Evolutionary conservation across 1,140 invertebrate species (phyloP), one percentile per base, ranked within the genome.

Genomic region (Temnothorax curvispinosus): DNA sequence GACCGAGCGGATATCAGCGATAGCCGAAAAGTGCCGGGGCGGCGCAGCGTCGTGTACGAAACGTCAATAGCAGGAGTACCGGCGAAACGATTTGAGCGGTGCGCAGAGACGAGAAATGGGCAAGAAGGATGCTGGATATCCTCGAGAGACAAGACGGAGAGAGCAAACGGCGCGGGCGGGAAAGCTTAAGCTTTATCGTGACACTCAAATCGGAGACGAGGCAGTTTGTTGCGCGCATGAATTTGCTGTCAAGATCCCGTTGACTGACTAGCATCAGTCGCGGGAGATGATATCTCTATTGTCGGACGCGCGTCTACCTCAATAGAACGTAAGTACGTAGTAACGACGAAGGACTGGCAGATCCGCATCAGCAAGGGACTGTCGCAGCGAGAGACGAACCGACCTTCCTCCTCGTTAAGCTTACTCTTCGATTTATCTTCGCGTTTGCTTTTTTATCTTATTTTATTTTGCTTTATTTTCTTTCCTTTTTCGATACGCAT

Each of bases 181-280:
- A n/a, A 62, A 56, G 52, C 65, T 69, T 77, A 15, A 35, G 41
- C 65, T 87, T 90, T 93, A 93, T 93, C 92, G 90, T 38, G 54
- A 84, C 85, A 82, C 81, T 88, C 77, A 85, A 93, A 91, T 93
- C 90, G 41, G 64, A 71, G 21, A 88, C 78, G 89, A 89, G 89
- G 81, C 84, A 90, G 90, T 92, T 91, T 77, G 91, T 91, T 89
- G 91, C 81, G 67, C 87, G 91, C 81, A 75, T 38, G 65, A 87
- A 87, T 91, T 91, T 91, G 87, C 87, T 86, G 81, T 47, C 67
- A 4, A 84, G 89, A 72, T 89, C 58, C 72, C 87, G 88, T 92
- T 89, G 87, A 85, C 81, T 85, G 76, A 72, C 89, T 89, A 82
- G 60, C 72, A 64, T 89, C 71, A 77, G 75, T 76, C 84, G 52